phyloP scores from a whole-genome alignment of 2,797 vertebrate species.

The Hirundo rustica region DNA sequence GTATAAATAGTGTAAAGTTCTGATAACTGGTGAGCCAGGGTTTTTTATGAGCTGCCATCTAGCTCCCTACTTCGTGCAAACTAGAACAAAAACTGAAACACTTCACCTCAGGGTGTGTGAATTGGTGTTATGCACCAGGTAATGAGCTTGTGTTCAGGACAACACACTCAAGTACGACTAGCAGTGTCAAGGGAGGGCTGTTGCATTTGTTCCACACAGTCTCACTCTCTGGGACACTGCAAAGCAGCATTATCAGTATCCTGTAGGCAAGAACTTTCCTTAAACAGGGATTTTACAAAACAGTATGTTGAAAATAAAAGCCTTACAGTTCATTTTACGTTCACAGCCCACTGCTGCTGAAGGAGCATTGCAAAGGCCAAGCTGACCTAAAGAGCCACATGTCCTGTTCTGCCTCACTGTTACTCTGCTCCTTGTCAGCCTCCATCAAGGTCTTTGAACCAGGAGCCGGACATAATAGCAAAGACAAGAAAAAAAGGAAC shows the following conservation, averaged over 20 bases:
- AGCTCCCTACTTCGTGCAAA: neutral
- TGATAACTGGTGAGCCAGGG: too few relatives aligned
- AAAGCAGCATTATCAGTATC: neutral
- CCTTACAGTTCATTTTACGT: neutral
- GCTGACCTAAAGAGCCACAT: neutral
- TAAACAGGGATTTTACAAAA: neutral
- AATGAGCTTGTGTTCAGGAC: rapidly evolving
- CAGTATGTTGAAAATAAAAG: neutral
- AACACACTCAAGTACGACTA: neutral
- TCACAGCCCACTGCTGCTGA: neutral
- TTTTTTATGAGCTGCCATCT: neutral
- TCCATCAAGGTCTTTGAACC: neutral
- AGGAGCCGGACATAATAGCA: neutral
- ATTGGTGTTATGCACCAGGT: neutral
- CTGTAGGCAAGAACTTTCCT: neutral
- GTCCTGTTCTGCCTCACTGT: neutral
- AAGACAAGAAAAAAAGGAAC: neutral
- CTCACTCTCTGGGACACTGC: neutral
- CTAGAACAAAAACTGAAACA: neutral
- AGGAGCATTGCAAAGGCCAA: neutral
- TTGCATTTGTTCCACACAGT: neutral
- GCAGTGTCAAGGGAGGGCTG: too few relatives aligned
- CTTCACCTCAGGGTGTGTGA: neutral
- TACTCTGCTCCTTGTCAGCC: neutral
- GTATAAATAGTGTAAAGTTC: neutral